phyloP scores from a whole-genome alignment of 53 echinoderm and acorn worm genomes.

The Temnopleurus reevesii region DNA sequence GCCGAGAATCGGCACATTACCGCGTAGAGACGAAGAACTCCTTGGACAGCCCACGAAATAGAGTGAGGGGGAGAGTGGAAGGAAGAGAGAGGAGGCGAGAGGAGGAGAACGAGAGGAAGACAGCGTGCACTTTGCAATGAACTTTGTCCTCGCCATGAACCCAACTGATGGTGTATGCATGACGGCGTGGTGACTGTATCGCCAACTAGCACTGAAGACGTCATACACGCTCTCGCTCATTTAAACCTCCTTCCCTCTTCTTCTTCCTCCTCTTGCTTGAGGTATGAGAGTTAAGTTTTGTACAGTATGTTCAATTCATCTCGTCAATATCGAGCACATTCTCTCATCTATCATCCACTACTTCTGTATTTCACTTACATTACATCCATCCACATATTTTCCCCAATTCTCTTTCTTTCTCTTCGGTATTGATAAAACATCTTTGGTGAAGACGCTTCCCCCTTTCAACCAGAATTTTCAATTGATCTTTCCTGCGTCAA shows the following conservation, averaged over 20 bases:
- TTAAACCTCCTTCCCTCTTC: constrained; percentile 39
- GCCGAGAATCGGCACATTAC: constrained; percentile 7
- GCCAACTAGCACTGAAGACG: constrained; percentile 48
- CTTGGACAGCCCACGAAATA: neutral
- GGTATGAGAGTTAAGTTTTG: constrained; percentile 15
- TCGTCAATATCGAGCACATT: neutral
- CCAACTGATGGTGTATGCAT: constrained; percentile 10
- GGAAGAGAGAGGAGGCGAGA: neutral
- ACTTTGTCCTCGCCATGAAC: constrained; percentile 47
- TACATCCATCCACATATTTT: neutral
- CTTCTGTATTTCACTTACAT: neutral
- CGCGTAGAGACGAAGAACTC: neutral
- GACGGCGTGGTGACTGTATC: constrained; percentile 31
- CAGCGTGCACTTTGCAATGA: constrained; percentile 36
- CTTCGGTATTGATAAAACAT: too few relatives aligned
- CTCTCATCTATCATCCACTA: neutral
- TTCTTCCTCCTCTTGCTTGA: constrained; percentile 42
- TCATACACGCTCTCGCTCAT: constrained; percentile 3
- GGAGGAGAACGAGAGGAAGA: constrained; percentile 17
- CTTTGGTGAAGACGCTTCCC: too few relatives aligned
- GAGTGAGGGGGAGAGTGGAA: neutral
- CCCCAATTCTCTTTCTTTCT: too few relatives aligned
- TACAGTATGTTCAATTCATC: constrained; percentile 5
- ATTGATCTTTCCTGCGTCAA: too few relatives aligned
- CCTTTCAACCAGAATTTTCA: too few relatives aligned